These are phyloP conservation scores for Lobophora halterata DNA, from an alignment of 2,888 invertebrate species.

Conservation along the genomic window DNA sequence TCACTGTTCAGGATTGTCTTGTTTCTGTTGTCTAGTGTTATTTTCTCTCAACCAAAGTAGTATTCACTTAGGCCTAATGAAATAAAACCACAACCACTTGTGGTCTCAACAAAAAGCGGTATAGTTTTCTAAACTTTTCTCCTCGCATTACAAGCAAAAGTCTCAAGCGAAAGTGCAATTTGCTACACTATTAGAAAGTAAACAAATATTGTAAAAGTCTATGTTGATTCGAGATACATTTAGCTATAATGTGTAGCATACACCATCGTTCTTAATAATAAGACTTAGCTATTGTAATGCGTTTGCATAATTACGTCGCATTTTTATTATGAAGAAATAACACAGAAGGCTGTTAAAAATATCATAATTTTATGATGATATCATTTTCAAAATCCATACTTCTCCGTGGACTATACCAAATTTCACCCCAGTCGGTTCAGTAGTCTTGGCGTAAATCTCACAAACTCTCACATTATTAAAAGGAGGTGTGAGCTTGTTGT, in stretches of 20 bases:
- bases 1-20: no score
- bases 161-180: slow-evolving; percentile 53
- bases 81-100: slow-evolving; percentile 42
- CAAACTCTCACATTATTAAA: no score
- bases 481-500: no score
- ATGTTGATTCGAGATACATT: slow-evolving; percentile 21
- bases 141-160: slow-evolving; percentile 32
- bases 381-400: no score
- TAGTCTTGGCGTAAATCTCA: no score
- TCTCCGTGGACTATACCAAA: no score
- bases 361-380: no score
- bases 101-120: slow-evolving; percentile 36
- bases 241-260: slow-evolving; percentile 19
- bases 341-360: no score
- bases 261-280: slow-evolving; percentile 5
- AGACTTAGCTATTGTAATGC: not conserved
- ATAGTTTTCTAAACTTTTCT: slow-evolving; percentile 53
- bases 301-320: slow-evolving; percentile 6
- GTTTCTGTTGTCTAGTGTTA: no score
- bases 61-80: slow-evolving; percentile 30
- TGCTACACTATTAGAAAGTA: slow-evolving; percentile 51
- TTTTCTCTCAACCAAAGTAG: no score
- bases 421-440: no score
- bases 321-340: slow-evolving; percentile 5
- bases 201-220: slow-evolving; percentile 31